Percentiles rank a stretch among this genome's conserved stretches.
phyloP scores from a whole-genome alignment of 2,888 invertebrate species.

The Theristus sp. region DNA sequence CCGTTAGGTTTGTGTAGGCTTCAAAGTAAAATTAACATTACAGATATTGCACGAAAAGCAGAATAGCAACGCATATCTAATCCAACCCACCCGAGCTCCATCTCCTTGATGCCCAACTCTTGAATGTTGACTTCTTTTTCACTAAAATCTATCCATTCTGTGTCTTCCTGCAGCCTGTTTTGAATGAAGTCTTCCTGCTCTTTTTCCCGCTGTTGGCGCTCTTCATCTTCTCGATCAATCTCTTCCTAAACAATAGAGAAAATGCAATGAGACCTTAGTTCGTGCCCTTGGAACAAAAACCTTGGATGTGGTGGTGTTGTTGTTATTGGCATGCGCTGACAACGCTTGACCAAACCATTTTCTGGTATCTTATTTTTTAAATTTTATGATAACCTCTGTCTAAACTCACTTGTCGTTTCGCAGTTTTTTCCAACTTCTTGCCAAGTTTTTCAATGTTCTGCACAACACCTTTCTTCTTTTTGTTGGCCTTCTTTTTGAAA shows the following conservation, averaged over 20 bases:
- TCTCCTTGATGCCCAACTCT: neutral
- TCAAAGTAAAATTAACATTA: too few species aligned
- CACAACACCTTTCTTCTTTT: neutral
- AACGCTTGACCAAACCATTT: too few species aligned
- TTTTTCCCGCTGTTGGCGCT: neutral
- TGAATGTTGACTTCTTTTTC: neutral
- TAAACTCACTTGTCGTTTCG: neutral
- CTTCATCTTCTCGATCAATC: neutral
- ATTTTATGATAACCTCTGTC: too few species aligned
- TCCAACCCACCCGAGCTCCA: neutral
- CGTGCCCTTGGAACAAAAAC: neutral
- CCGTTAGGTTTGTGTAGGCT: too few species aligned
- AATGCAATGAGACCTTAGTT: neutral
- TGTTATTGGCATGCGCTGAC: too few species aligned
- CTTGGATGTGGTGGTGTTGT: too few species aligned
- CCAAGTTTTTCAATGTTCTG: neutral
- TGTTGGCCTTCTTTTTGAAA: neutral
- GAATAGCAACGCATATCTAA: neutral
- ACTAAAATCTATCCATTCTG: neutral
- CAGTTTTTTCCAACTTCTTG: neutral
- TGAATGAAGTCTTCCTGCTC: neutral
- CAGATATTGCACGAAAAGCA: neutral
- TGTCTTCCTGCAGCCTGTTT: neutral
- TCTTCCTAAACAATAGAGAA: neutral
- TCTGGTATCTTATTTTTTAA: too few species aligned